Base-by-base conservation (phyloP, 1,140 invertebrate genomes). In the Heliconius congener region DNA sequence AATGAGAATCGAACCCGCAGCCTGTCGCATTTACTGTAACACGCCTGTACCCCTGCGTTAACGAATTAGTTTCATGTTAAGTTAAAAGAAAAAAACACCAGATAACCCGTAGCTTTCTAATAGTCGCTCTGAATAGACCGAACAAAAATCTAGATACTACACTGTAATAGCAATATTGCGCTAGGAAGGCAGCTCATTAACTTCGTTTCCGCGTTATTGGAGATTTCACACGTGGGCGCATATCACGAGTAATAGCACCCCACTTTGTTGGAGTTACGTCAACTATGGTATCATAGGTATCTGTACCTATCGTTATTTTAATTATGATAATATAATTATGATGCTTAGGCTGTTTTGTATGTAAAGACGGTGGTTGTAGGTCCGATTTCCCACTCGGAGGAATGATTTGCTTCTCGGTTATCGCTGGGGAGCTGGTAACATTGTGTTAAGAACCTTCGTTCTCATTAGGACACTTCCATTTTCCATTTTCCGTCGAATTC, bases 191-290 rank as follows among this genome's bases (percentile, higher is more conserved):
- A 80, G 66, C 70, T 76, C 78, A 80, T 80, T 80, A 80, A n/a
- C 37, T n/a, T 42, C 34, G 23, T 80, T 80, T 66, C 75, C 70
- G 70, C 74, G 18, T 37, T 80, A 80, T 80, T 80, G 78, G 78
- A 80, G 73, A 80, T 80, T 80, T 80, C 37, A 80, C 73, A 80
- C 73, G 70, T 34, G 73, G 34, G 11, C 18, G 74, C 70, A 42
- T 37, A 42, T 71, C 52, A 30, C 74, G 37, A 77, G 71, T 52
- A 76, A 76, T 73, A 37, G 18, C n/a, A 30, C 34, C 23, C 23
- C 74, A 30, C 30, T 42, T 60, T 78, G 77, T 78, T 73, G 37
- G 30, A 3, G 23, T 74, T 76, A 23, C 23, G 73, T 76, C 34
- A 72, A 37, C 73, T 72, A 39, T 34, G 30, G n/a, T n/a, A n/a